Base-by-base conservation (phyloP, 1,140 invertebrate species). In the Andricus grossulariae region DNA sequence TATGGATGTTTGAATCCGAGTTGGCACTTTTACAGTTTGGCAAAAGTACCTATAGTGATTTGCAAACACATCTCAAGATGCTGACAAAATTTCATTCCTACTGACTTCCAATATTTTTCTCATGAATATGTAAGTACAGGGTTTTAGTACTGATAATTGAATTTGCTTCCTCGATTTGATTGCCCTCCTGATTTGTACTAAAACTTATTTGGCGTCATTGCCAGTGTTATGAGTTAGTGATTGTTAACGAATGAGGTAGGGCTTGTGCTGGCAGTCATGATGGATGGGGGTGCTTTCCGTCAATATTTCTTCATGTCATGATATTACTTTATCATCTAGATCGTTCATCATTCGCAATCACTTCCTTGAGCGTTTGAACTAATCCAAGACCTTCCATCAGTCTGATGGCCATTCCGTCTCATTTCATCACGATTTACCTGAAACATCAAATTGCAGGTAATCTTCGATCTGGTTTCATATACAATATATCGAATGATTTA, bases 331-430 rank as follows among this genome's bases (percentile, higher is more conserved):
- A 88, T 88, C 85, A 87, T 88, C 84, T 80, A 82, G 85, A 80
- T 87, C 87, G 87, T 89, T 82, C 87, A 88, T 89, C 88, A 88
- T 89, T 84, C 83, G 81, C 86, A 86, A 89, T 89, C 88, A 87
- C 85, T 88, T 88, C 84, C 86, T 88, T 83, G 84, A 81, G 80
- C 84, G 79, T 75, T 50, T 72, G 71, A 80, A 81, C 82, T 85
- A 82, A 85, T 86, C 79, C 82, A 57, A 10, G 51, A 51, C 25
- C 45, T 75, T 75, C 60, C 74, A 71, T 74, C 74, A 75, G 49
- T 32, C 51, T 66, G 13, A 66, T 66, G 15, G 13, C 25, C 10
- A 66, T 75, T 70, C 45, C 57, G 70, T 71, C 52, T 19, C 57
- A 50, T 75, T 55, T 55, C 18, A 74, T 74, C 51, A 57, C 32